Conservation (phyloP, 30 jellyfish, hydroid and myxozoan species). For the Hydra vulgaris region DNA sequence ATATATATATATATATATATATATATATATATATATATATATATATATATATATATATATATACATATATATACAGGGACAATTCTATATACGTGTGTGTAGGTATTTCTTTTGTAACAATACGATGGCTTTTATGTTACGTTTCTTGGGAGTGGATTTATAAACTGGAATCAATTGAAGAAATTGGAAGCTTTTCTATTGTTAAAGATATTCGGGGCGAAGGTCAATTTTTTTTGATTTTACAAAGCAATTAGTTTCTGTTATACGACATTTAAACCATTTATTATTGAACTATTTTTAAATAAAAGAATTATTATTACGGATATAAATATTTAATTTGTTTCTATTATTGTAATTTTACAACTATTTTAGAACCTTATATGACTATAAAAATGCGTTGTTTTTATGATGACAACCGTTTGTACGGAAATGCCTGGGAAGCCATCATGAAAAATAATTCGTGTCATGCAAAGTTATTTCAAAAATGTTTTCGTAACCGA, state of each 20-base stretch:
- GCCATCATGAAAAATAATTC: slow-evolving; percentile 23
- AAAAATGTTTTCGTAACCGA: slow-evolving; percentile 55
- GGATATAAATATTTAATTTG: too few relatives aligned
- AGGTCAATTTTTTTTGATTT: slow-evolving; percentile 1
- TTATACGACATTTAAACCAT: too few relatives aligned
- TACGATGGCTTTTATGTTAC: not conserved
- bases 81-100: too few relatives aligned
- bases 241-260: too few relatives aligned
- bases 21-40: too few relatives aligned
- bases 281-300: too few relatives aligned
- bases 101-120: not conserved
- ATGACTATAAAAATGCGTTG: slow-evolving; percentile 79
- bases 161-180: slow-evolving; percentile 2
- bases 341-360: too few relatives aligned
- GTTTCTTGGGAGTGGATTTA: slow-evolving; percentile 2
- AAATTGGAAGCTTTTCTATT: slow-evolving; percentile 20
- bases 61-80: too few relatives aligned
- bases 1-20: too few relatives aligned
- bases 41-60: too few relatives aligned
- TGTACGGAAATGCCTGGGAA: slow-evolving; percentile 66
- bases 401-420: slow-evolving; percentile 59
- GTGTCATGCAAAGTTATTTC: slow-evolving; percentile 47
- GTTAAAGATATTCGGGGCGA: slow-evolving; percentile 29
- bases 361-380: slow-evolving; percentile 82
- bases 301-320: too few relatives aligned